Evolutionary conservation across 2,888 invertebrate genomes (phyloP).

Genomic region (Parochlus steinenii): DNA sequence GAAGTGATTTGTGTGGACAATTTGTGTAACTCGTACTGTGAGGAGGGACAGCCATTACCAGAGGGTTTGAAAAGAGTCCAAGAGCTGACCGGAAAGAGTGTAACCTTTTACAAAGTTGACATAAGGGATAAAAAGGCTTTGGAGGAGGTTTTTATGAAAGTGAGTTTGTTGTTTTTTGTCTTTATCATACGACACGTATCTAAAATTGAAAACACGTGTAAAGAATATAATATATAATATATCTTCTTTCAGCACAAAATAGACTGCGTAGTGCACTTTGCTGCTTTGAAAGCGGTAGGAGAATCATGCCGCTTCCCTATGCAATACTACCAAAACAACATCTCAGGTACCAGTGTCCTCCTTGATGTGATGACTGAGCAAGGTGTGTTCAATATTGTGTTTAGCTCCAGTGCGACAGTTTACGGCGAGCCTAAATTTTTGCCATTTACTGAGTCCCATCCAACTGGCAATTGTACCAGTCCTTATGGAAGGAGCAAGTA

Average conservation of each 20-base stretch:
- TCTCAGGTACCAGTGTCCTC: slow-evolving; percentile 68
- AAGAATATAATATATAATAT: no score
- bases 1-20: slow-evolving; percentile 82
- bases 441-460: slow-evolving; percentile 71
- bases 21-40: slow-evolving; percentile 60
- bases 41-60: slow-evolving; percentile 39
- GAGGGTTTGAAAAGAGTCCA: slow-evolving; percentile 64
- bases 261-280: slow-evolving; percentile 83
- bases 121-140: slow-evolving; percentile 49
- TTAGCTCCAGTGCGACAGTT: slow-evolving; percentile 81
- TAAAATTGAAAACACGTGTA: no score
- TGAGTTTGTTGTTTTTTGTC: slow-evolving; percentile 25
- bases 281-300: slow-evolving; percentile 86
- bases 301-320: slow-evolving; percentile 79
- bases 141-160: slow-evolving; percentile 52
- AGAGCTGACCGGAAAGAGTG: slow-evolving; percentile 50
- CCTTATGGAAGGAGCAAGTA: slow-evolving; percentile 90
- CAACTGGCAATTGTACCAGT: slow-evolving; percentile 75
- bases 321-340: slow-evolving; percentile 78
- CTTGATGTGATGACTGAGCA: slow-evolving; percentile 52
- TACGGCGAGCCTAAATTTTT: slow-evolving; percentile 75
- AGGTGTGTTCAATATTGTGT: slow-evolving; percentile 60
- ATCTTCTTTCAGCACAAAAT: slow-evolving; percentile 51
- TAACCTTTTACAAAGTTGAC: slow-evolving; percentile 56
- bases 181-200: slow-evolving; percentile 9